Percentiles rank a stretch among this genome's conserved stretches.
phyloP scores from a whole-genome alignment of 2,888 invertebrate genomes.

The Andricus quercusramuli region DNA sequence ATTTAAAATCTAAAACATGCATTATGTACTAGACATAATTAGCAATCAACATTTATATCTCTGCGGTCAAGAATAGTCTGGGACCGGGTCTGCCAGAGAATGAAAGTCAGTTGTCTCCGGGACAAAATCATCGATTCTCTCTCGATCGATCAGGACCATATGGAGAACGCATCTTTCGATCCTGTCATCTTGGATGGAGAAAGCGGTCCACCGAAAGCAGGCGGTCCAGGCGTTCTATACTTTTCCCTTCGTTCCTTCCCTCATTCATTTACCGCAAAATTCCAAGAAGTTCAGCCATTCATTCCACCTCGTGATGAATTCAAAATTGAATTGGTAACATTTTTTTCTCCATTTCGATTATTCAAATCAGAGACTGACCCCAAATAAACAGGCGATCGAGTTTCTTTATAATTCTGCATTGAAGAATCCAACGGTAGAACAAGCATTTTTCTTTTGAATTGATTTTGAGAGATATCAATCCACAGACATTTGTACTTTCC shows the following conservation, averaged over 20 bases:
- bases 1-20: background rate
- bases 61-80: background rate
- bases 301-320: background rate
- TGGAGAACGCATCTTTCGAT: constrained; percentile 54
- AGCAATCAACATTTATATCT: background rate
- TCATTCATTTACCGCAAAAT: constrained; percentile 50
- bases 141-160: constrained; percentile 55
- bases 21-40: constrained; percentile 12
- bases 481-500: background rate
- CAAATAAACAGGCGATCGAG: background rate
- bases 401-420: background rate
- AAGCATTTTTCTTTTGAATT: background rate
- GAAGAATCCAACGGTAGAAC: background rate
- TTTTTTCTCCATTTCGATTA: background rate
- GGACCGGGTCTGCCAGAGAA: constrained; percentile 49
- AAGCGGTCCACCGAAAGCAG: constrained; percentile 69
- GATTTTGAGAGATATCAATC: background rate
- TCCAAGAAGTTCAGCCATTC: background rate
- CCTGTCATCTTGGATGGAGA: constrained; percentile 66
- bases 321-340: background rate
- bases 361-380: background rate
- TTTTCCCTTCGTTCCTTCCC: constrained; percentile 53
- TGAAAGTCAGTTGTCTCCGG: constrained; percentile 58
- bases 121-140: constrained; percentile 52
- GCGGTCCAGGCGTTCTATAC: constrained; percentile 54